These are phyloP conservation scores for Corbicula japonica DNA, from an alignment of 2,888 invertebrate species.

Conservation along the genomic window DNA sequence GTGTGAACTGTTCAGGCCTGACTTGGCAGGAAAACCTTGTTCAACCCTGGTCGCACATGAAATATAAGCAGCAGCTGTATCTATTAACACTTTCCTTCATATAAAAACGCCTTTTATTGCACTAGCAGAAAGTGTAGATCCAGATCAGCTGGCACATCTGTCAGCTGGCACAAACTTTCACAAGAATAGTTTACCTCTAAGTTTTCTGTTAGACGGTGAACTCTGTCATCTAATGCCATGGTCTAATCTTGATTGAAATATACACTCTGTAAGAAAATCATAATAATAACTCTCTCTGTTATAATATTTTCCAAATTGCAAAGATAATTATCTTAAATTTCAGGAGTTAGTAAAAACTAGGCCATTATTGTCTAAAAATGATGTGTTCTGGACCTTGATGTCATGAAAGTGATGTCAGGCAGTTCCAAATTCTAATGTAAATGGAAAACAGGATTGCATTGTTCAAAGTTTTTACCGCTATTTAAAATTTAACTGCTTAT, in stretches of 20 bases:
- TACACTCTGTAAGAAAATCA: too few species aligned
- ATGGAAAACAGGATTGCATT: too few species aligned
- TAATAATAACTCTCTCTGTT: too few species aligned
- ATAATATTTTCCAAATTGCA: too few species aligned
- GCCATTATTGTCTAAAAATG: too few species aligned
- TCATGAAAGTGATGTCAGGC: too few species aligned
- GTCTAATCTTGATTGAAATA: not conserved
- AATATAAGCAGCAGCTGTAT: not conserved
- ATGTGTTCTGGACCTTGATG: too few species aligned
- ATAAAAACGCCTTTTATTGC: not conserved
- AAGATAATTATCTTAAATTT: too few species aligned
- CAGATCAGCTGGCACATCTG: not conserved
- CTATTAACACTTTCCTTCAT: not conserved
- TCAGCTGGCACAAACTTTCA: not conserved
- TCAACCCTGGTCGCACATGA: not conserved
- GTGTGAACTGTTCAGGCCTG: not conserved
- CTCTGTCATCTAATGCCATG: constrained; percentile 74
- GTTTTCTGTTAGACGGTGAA: constrained; percentile 78
- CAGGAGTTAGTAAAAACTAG: too few species aligned
- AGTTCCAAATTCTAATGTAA: too few species aligned
- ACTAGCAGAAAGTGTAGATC: not conserved
- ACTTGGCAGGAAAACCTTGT: not conserved
- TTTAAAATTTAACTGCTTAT: too few species aligned
- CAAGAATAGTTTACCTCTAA: constrained; percentile 69
- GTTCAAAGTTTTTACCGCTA: too few species aligned